Conservation (phyloP, 2,113 vertebrate genomes). For the Mesocricetus auratus region DNA sequence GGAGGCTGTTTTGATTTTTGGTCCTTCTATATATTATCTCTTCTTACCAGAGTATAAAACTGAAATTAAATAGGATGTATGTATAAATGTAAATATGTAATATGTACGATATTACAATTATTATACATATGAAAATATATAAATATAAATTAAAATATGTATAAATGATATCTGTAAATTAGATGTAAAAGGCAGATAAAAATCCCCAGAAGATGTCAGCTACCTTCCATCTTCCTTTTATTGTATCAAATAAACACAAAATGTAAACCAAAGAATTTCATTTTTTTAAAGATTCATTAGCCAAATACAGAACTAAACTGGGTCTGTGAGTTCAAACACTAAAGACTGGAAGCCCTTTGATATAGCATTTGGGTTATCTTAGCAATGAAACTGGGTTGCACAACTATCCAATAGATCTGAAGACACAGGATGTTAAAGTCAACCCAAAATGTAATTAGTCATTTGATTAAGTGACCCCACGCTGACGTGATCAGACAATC, state of each 20-base stretch:
- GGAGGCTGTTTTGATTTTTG: neutral
- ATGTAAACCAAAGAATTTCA: neutral
- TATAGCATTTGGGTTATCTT: conserved; percentile 1
- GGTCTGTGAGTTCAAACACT: neutral
- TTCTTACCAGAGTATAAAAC: neutral
- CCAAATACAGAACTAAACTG: neutral
- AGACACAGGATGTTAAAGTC: conserved; percentile 50
- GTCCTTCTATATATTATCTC: neutral
- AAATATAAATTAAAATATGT: neutral
- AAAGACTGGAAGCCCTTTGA: neutral
- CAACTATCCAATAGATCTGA: conserved; percentile 29
- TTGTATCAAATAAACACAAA: conserved; percentile 13
- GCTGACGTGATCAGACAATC: neutral
- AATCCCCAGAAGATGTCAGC: neutral
- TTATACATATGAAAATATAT: neutral
- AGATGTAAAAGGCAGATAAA: neutral
- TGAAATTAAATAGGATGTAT: neutral
- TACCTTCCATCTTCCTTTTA: neutral
- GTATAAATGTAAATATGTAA: neutral
- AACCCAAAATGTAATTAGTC: conserved; percentile 57
- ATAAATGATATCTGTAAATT: neutral
- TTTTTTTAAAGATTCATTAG: neutral
- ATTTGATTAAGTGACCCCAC: conserved; percentile 10
- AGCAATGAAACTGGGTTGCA: neutral
- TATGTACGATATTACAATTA: neutral